Conservation (phyloP, 2,797 vertebrate species). For the Sarcoramphus papa region DNA sequence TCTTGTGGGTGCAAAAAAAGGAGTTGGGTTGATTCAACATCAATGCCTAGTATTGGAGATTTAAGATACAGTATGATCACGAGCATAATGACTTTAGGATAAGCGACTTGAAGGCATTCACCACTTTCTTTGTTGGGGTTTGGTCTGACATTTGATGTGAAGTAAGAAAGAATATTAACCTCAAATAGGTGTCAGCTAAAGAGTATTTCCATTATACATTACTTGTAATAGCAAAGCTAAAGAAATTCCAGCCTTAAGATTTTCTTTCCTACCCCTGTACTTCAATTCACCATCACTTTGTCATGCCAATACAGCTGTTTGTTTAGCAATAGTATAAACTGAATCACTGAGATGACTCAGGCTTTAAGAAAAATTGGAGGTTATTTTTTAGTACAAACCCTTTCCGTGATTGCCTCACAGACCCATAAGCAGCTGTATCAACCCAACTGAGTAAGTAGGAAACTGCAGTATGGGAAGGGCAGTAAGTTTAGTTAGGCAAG, state of each 20-base stretch:
- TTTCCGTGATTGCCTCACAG: neutral
- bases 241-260: neutral
- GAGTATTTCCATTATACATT: neutral
- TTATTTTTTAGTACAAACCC: neutral
- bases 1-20: neutral
- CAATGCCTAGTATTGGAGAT: neutral
- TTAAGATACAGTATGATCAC: neutral
- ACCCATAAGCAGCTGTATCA: neutral
- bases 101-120: neutral
- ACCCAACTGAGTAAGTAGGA: neutral
- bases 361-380: neutral
- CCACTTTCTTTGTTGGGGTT: neutral
- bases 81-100: neutral
- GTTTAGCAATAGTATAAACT: neutral
- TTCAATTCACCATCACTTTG: neutral
- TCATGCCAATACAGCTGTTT: neutral
- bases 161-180: neutral
- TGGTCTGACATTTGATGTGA: neutral
- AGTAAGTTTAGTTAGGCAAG: neutral
- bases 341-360: neutral
- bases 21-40: neutral
- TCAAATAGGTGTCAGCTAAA: neutral
- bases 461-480: neutral
- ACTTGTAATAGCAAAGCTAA: neutral
- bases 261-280: neutral